Evolutionary conservation across 2,888 invertebrate species (phyloP).

Genomic region (Eurytoma adleriae): DNA sequence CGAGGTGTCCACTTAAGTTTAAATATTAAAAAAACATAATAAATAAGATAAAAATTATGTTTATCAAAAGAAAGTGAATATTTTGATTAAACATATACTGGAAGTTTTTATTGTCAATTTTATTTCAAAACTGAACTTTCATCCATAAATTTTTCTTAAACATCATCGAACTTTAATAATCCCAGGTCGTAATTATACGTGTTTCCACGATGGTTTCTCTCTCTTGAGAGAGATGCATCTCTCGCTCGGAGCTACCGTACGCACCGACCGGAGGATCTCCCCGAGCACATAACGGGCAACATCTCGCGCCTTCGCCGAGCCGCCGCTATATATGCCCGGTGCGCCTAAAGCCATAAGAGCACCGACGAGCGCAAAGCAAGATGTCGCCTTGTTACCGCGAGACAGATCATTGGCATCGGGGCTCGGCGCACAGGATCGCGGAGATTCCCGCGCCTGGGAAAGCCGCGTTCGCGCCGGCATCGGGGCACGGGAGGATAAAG

Average conservation of each 20-base stretch:
- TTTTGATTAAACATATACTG: no score
- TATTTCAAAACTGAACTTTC: no score
- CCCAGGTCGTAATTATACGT: no score
- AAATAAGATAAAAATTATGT: no score
- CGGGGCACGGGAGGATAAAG: background rate
- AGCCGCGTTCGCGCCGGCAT: background rate
- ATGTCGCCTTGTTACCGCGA: background rate
- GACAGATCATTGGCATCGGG: no score
- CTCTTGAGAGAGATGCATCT: constrained; percentile 10
- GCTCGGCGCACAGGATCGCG: background rate
- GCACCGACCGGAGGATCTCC: background rate
- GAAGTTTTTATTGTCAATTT: no score
- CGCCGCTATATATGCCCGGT: background rate
- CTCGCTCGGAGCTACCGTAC: constrained; percentile 9
- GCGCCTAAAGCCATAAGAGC: background rate
- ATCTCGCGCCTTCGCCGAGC: background rate
- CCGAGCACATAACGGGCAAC: constrained; percentile 40
- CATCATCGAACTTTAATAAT: no score
- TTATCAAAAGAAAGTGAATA: no score
- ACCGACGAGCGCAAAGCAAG: background rate
- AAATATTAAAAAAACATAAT: no score
- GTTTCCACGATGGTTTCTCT: background rate
- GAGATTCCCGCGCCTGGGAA: constrained; percentile 4
- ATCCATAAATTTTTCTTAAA: no score
- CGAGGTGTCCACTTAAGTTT: no score